These are phyloP conservation scores for Sphecodes monilicornis DNA, from an alignment of 2,888 invertebrate genomes.

Conservation along the genomic window DNA sequence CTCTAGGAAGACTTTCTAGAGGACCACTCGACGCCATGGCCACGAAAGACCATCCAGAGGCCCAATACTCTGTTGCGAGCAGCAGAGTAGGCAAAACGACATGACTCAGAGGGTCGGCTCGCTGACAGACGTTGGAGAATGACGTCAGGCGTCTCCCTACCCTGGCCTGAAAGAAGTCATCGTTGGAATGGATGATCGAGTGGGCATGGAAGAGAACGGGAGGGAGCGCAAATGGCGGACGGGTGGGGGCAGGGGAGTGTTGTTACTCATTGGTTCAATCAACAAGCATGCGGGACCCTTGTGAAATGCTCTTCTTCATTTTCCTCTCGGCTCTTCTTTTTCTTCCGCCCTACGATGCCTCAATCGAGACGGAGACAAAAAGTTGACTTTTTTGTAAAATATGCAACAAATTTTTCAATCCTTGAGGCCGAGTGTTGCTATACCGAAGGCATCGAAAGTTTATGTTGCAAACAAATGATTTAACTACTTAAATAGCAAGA, in stretches of 20 bases:
- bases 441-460: too few species aligned
- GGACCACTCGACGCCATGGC: constrained; percentile 33
- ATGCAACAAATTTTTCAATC: not conserved
- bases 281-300: constrained; percentile 73
- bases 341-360: not conserved
- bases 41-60: constrained; percentile 51
- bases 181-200: constrained; percentile 75
- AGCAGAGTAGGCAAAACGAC: constrained; percentile 66
- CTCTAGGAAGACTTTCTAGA: constrained; percentile 8
- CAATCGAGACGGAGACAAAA: not conserved
- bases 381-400: not conserved
- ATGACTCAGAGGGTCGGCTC: constrained; percentile 83
- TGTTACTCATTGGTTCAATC: constrained; percentile 76
- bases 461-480: too few species aligned
- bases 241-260: constrained; percentile 50
- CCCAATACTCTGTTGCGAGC: constrained; percentile 47
- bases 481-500: too few species aligned
- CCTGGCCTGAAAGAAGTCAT: constrained; percentile 77
- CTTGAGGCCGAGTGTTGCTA: not conserved
- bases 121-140: constrained; percentile 77
- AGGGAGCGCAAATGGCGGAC: constrained; percentile 48
- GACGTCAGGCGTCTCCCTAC: constrained; percentile 81
- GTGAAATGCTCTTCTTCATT: constrained; percentile 61
- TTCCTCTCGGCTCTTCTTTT: constrained; percentile 27
- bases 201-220: constrained; percentile 52